Conservation (phyloP, 2,113 vertebrate genomes). For the Chaenogobius annularis region DNA sequence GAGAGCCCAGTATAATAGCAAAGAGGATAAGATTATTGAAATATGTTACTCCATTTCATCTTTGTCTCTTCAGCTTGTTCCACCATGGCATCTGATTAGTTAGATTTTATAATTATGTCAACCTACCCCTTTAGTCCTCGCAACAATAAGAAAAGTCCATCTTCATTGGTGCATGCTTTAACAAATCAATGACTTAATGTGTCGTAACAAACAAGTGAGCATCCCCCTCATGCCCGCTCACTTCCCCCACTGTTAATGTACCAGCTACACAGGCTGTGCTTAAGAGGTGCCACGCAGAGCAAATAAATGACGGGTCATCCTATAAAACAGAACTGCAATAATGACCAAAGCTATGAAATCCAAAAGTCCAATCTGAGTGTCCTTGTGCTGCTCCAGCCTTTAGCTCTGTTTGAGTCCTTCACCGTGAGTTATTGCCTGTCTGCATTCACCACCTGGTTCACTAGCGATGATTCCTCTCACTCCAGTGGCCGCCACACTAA, state of each 20-base stretch:
- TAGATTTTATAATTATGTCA: slow-evolving; percentile 39
- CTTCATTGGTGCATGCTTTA: slow-evolving; percentile 74
- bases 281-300: slow-evolving; percentile 10
- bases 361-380: slow-evolving; percentile 20
- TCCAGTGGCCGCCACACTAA: slow-evolving; percentile 48
- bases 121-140: slow-evolving; percentile 42
- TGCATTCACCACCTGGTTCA: slow-evolving; percentile 67
- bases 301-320: not conserved
- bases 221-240: slow-evolving; percentile 49
- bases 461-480: slow-evolving; percentile 64
- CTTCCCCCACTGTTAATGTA: slow-evolving; percentile 31
- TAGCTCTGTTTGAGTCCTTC: slow-evolving; percentile 44
- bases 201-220: slow-evolving; percentile 79
- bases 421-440: slow-evolving; percentile 64
- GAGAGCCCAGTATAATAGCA: slow-evolving; percentile 40
- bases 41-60: slow-evolving; percentile 44
- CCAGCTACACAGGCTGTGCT: not conserved
- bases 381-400: slow-evolving; percentile 26
- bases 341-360: slow-evolving; percentile 1
- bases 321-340: not conserved
- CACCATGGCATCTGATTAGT: slow-evolving; percentile 47
- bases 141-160: slow-evolving; percentile 55
- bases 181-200: slow-evolving; percentile 80
- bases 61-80: slow-evolving; percentile 32
- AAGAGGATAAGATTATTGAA: slow-evolving; percentile 44